Evolutionary conservation across 2,113 vertebrate species (phyloP).

Genomic region (Salvelinus alpinus): DNA sequence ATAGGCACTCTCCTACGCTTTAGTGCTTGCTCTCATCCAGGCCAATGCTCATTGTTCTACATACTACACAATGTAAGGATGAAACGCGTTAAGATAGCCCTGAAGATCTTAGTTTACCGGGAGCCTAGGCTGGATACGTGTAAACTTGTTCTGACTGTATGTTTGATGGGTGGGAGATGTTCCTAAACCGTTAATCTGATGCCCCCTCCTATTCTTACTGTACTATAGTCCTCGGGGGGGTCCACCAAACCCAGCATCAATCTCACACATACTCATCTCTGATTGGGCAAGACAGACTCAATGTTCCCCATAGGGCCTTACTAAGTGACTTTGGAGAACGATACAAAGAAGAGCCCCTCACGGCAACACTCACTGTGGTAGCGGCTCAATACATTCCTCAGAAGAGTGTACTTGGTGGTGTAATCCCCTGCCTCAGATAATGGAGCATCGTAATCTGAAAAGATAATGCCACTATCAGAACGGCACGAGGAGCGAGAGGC

Average conservation of each 20-base stretch:
- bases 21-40: conserved; percentile 35
- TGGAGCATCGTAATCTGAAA: conserved; percentile 88
- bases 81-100: conserved; percentile 40
- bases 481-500: conserved; percentile 37
- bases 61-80: conserved; percentile 47
- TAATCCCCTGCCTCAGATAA: conserved; percentile 91
- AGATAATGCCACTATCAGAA: conserved; percentile 69
- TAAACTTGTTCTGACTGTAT: conserved; percentile 6
- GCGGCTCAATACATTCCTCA: conserved; percentile 78
- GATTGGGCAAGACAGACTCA: no score
- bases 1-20: neutral
- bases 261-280: no score
- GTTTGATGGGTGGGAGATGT: no score
- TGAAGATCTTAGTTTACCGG: conserved; percentile 48
- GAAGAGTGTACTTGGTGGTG: conserved; percentile 84
- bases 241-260: no score
- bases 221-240: no score
- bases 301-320: neutral
- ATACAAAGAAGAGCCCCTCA: conserved; percentile 13
- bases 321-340: conserved; percentile 1
- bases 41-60: conserved; percentile 62
- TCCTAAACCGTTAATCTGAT: no score
- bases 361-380: conserved; percentile 74
- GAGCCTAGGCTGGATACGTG: conserved; percentile 22
- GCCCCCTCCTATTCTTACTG: no score